These are phyloP conservation scores for Melanargia galathea DNA, from an alignment of 2,888 invertebrate genomes.

Conservation along the genomic window DNA sequence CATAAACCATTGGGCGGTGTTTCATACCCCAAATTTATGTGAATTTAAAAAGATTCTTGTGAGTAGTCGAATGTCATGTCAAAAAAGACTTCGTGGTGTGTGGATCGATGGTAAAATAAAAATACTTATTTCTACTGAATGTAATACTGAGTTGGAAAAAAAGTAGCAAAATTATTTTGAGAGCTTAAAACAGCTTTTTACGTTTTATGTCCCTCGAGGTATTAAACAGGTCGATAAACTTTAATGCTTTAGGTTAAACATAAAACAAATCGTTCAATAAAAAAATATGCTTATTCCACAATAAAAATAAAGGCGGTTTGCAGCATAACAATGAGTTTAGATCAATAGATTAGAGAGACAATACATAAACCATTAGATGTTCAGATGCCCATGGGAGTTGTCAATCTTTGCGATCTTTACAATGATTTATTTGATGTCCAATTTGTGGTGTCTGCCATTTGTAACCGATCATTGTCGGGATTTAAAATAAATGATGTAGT, in stretches of 20 bases:
- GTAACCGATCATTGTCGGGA: slow-evolving; percentile 17
- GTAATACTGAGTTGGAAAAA: too few species aligned
- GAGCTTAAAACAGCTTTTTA: neutral
- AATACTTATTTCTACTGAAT: too few species aligned
- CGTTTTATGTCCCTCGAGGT: neutral
- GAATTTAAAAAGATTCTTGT: too few species aligned
- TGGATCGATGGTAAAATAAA: too few species aligned
- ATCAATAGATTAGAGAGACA: slow-evolving; percentile 17
- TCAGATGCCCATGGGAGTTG: slow-evolving; percentile 15
- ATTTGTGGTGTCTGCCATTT: slow-evolving; percentile 18
- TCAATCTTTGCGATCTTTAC: slow-evolving; percentile 22
- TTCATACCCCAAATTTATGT: too few species aligned
- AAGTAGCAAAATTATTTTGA: neutral
- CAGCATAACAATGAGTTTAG: slow-evolving; percentile 15
- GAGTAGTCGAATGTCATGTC: too few species aligned
- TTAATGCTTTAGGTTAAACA: neutral
- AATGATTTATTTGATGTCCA: slow-evolving; percentile 23
- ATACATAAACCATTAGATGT: slow-evolving; percentile 19
- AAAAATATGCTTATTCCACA: neutral
- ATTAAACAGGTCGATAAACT: slow-evolving; percentile 6
- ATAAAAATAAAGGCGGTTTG: slow-evolving; percentile 2
- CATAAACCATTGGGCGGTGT: too few species aligned
- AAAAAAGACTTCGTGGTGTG: too few species aligned
- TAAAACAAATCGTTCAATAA: neutral
- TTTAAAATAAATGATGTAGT: slow-evolving; percentile 12